phyloP scores from a whole-genome alignment of 1,140 invertebrate species.

The Antheraea pernyi region DNA sequence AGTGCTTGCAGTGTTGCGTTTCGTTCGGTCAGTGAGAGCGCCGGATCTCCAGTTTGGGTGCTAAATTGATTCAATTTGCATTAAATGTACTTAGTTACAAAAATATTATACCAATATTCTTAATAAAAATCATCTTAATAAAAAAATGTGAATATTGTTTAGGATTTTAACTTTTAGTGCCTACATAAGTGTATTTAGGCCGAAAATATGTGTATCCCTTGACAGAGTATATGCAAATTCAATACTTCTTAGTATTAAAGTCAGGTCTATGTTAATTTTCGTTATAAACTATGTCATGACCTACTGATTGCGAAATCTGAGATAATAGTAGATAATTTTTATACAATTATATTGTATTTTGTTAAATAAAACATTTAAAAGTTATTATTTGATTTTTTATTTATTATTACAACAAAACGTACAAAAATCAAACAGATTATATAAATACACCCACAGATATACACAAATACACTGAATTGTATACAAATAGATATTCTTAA shows the following conservation, averaged over 20 bases:
- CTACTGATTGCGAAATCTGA: not conserved
- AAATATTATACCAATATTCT: too few relatives aligned
- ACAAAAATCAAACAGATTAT: not conserved
- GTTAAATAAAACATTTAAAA: conserved; percentile 49
- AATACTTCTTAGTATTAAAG: not conserved
- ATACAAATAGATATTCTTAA: too few relatives aligned
- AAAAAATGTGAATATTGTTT: too few relatives aligned
- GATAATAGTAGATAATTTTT: conserved; percentile 40
- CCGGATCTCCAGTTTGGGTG: too few relatives aligned
- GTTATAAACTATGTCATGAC: too few relatives aligned
- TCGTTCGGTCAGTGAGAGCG: too few relatives aligned
- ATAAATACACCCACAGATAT: not conserved
- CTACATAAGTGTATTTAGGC: not conserved
- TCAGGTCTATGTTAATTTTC: not conserved
- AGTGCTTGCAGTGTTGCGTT: too few relatives aligned
- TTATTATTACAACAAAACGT: not conserved
- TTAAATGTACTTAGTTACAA: too few relatives aligned
- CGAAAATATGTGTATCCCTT: not conserved
- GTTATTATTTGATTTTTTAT: conserved; percentile 1
- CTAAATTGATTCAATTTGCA: too few relatives aligned
- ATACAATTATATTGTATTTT: conserved; percentile 39
- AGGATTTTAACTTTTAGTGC: too few relatives aligned
- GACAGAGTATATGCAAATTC: not conserved
- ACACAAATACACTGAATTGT: too few relatives aligned
- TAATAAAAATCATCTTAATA: too few relatives aligned